Conservation (phyloP, 2,113 vertebrate species). For the Engystomops pustulosus region DNA sequence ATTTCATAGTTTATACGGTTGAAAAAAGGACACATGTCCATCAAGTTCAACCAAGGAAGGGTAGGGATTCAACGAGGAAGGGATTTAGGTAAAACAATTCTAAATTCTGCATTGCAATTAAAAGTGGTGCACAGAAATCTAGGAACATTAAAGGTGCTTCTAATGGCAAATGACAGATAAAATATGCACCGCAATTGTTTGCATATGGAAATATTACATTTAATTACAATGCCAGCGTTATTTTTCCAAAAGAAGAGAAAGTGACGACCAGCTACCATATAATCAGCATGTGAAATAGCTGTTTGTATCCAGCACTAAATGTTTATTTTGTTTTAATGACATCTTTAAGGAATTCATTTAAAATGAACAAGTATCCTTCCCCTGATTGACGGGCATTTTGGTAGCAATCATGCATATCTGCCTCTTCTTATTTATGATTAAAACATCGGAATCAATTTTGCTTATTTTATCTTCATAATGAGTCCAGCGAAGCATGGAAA, state of each 20-base stretch:
- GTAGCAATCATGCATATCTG: constrained; percentile 40
- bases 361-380: constrained; percentile 62
- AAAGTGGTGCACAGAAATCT: no score
- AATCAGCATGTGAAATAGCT: background rate
- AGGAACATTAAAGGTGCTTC: no score
- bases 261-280: background rate
- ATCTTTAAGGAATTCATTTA: constrained; percentile 62
- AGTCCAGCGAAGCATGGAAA: constrained; percentile 64
- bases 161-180: background rate
- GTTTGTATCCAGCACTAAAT: background rate
- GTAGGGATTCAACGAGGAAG: no score
- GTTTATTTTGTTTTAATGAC: constrained; percentile 31
- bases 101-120: no score
- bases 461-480: constrained; percentile 70
- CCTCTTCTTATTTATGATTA: constrained; percentile 64
- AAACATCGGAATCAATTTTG: constrained; percentile 66
- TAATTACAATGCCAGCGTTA: background rate
- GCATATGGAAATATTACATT: background rate
- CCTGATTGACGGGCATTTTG: constrained; percentile 30
- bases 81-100: no score
- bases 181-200: background rate
- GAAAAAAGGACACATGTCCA: no score
- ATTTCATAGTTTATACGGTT: no score
- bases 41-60: no score
- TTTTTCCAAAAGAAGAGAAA: background rate